Percentiles rank a stretch among this genome's conserved stretches.
Evolutionary conservation across 2,113 vertebrate genomes (phyloP).

Genomic region (Tychaedon coryphoeus): DNA sequence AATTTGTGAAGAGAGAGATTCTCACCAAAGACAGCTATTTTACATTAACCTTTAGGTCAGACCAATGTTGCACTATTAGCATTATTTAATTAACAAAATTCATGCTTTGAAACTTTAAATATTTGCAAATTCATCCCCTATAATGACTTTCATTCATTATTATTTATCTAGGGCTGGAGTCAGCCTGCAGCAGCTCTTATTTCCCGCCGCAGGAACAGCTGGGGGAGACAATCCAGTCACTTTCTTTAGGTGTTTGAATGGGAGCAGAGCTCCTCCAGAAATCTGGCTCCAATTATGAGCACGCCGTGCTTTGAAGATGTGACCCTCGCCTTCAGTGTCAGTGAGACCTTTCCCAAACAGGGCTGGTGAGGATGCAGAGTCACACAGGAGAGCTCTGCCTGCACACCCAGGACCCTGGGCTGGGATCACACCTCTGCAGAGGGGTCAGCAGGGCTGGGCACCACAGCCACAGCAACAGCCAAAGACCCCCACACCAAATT

Average conservation of each 20-base stretch:
- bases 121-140: slow-evolving; percentile 50
- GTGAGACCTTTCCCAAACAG: neutral
- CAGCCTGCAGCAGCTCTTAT: slow-evolving; percentile 15
- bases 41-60: slow-evolving; percentile 51
- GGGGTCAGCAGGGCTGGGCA: accelerated
- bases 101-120: slow-evolving; percentile 52
- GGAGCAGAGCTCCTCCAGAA: slow-evolving; percentile 17
- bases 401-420: accelerated
- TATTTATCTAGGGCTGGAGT: slow-evolving; percentile 39
- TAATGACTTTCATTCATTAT: slow-evolving; percentile 56
- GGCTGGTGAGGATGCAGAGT: neutral
- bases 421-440: neutral
- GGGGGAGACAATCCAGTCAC: slow-evolving; percentile 12
- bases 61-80: neutral
- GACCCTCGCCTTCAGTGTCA: neutral
- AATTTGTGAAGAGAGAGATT: slow-evolving; percentile 28
- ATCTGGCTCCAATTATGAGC: slow-evolving; percentile 52
- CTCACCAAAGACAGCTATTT: neutral
- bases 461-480: neutral
- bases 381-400: neutral
- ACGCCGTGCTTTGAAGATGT: slow-evolving; percentile 2
- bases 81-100: slow-evolving; percentile 59
- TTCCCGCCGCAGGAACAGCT: neutral
- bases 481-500: accelerated
- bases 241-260: slow-evolving; percentile 41